Evolutionary conservation across 92 coral and sea anemone species (phyloP), one percentile per base, ranked within the genome.

Genomic region (Palythoa grandiflora): DNA sequence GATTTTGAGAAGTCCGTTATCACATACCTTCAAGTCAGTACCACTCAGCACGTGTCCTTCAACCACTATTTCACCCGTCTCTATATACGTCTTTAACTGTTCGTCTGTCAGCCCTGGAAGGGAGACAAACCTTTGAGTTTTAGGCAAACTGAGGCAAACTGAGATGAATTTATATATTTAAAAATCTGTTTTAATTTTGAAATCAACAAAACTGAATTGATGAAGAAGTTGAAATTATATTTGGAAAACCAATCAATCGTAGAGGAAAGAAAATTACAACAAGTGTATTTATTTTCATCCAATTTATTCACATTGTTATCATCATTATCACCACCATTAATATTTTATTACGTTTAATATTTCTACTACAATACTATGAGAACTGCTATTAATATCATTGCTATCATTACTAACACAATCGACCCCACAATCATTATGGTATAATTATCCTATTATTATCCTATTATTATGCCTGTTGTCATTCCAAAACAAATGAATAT

Each of bases 11-110:
- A 14, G 14, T 4, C 14, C 35, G 38, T 19, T 39, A 20, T 48
- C 16, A 63, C 70, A 3, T 75, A 95, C 96, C 97, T 91, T 97
- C 3, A 97, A 88, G 88, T 97, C 99, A 59, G 92, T 88, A 14
- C 97, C 97, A 20, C 95, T 92, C 20, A 97, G 83, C 63, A 88
- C 77, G 86, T 97, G 97, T 9, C 98, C 99, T 59, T 91, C 91
- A 48, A 97, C 96, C 65, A 87, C 84, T 20, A 97, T 75, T 85
- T 95, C 95, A 16, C 96, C 99, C 61, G 93, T 92, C 81, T 93
- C 96, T 36, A 92, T 85, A 84, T 68, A 95, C 44, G 80, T 89
- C 87, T 97, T 91, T 71, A 97, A 85, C 57, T 97, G 94, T 81
- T 89, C 86, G 83, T 97, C 98, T 5, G 97, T 92, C 68, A 97